Evolutionary conservation across 2,888 invertebrate genomes (phyloP), one percentile per base, ranked within the genome.

Genomic region (Tholera decimalis): DNA sequence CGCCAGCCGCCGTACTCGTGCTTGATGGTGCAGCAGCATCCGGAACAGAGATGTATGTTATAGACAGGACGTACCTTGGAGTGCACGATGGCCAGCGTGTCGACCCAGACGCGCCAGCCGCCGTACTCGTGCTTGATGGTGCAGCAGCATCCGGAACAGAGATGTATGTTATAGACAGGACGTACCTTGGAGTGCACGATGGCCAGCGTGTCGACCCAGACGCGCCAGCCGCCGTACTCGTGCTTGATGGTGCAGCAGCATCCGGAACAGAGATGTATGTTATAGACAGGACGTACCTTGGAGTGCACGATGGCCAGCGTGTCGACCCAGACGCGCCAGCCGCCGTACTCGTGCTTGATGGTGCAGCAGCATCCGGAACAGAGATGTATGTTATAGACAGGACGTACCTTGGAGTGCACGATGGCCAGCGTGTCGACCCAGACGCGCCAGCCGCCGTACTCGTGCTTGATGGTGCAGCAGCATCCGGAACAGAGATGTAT

Each of bases 301-400:
- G 99, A 99, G 94, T 99, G 99, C 1, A 99, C 99, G 85, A 99
- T 99, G 46, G 99, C 99, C 68, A 99, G 93, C 0, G 99, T 99
- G 89, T 99, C 99, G 6, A 99, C 99, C 99, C 99, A 99, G 20
- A 99, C 99, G 69, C 99, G 96, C 99, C 99, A 99, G 18, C 99
- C 99, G 6, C 99, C 99, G 88, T 99, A 99, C 92, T 99, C 99
- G 86, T 98, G 98, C 89, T 99, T 99, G 82, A 99, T 99, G 99
- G 91, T 99, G 99, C 47, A 99, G 95, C 69, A 99, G 95, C 98
- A 99, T 99, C 18, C 99, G 97, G 95, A 99, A 99, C 80, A 99
- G 95, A 0, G 99, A 98, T n/a, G n/a, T n/a, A n/a, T n/a, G n/a
- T n/a, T n/a, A n/a, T n/a, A n/a, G n/a, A n/a, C n/a, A n/a, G n/a